Evolutionary conservation across 2,113 vertebrate genomes (phyloP).

Genomic region (Halichoeres trimaculatus): DNA sequence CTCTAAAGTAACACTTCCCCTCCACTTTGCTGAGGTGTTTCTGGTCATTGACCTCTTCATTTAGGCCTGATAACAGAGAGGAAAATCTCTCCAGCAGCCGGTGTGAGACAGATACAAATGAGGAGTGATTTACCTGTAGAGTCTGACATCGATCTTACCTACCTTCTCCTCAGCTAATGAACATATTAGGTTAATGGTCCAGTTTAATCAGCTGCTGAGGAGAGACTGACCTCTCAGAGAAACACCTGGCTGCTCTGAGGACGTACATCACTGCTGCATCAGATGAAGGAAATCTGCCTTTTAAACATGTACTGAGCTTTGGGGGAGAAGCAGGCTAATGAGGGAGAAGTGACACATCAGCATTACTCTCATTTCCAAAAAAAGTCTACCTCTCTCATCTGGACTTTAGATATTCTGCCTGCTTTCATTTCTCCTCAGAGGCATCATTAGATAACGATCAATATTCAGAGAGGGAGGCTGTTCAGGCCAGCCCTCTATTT

Average conservation of each 20-base stretch:
- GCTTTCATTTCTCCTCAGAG: constrained; percentile 61
- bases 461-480: constrained; percentile 69
- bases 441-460: constrained; percentile 72
- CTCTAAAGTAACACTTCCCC: too few relatives aligned
- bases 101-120: constrained; percentile 34
- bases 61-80: constrained; percentile 19
- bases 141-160: constrained; percentile 49
- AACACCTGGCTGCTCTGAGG: constrained; percentile 45
- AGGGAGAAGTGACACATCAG: constrained; percentile 38
- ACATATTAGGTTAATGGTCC: constrained; percentile 51
- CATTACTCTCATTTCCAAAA: constrained; percentile 24
- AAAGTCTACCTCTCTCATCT: constrained; percentile 28
- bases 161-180: constrained; percentile 40
- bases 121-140: constrained; percentile 45
- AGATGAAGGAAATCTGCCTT: constrained; percentile 9
- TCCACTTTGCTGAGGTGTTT: neutral
- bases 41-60: constrained; percentile 23
- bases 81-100: constrained; percentile 14
- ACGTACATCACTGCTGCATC: neutral
- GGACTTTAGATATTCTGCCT: constrained; percentile 41
- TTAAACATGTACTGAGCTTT: constrained; percentile 1
- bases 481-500: constrained; percentile 75
- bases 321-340: constrained; percentile 19
- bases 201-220: constrained; percentile 37
- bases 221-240: constrained; percentile 31